Percentiles rank a stretch among this genome's conserved stretches.
These are phyloP conservation scores for Anolis sagrei DNA, from an alignment of 2,113 vertebrate genomes.

Conservation along the genomic window DNA sequence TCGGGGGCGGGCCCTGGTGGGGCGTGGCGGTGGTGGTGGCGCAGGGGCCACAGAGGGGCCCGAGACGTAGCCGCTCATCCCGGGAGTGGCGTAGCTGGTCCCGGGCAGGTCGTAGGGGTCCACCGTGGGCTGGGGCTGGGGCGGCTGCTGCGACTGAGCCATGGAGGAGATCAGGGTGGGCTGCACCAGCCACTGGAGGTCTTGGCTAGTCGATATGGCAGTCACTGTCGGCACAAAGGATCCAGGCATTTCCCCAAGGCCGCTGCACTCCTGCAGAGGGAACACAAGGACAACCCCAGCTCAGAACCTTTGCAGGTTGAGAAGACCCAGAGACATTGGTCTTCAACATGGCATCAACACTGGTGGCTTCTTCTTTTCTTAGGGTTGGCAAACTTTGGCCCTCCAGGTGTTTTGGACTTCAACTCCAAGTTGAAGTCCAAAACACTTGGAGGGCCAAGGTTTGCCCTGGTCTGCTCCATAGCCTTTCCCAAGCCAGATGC, in stretches of 20 bases:
- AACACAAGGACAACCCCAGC: conserved; percentile 22
- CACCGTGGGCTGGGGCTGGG: conserved; percentile 69
- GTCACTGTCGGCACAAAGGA: conserved; percentile 97
- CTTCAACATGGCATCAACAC: too few relatives aligned
- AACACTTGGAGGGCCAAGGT: too few relatives aligned
- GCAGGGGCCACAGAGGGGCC: conserved; percentile 73
- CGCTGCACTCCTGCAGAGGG: conserved; percentile 77
- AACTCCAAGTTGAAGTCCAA: too few relatives aligned
- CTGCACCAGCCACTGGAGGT: conserved; percentile 97
- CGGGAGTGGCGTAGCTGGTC: conserved; percentile 85
- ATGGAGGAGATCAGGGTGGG: conserved; percentile 94
- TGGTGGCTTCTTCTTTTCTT: background rate
- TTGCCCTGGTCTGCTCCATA: too few relatives aligned
- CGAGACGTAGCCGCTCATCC: conserved; percentile 64
- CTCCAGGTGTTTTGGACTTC: too few relatives aligned
- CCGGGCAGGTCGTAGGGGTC: conserved; percentile 93
- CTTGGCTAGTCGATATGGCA: conserved; percentile 96
- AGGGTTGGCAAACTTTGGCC: background rate
- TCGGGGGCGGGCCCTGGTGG: conserved; percentile 82
- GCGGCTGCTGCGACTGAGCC: conserved; percentile 81
- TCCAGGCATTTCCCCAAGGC: conserved; percentile 91
- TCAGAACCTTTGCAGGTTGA: conserved; percentile 29
- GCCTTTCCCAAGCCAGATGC: too few relatives aligned
- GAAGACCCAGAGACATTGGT: accelerated
- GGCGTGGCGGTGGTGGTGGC: conserved; percentile 77